Base-by-base conservation (phyloP, 2,888 invertebrate species). In the Chydorus sphaericus region DNA sequence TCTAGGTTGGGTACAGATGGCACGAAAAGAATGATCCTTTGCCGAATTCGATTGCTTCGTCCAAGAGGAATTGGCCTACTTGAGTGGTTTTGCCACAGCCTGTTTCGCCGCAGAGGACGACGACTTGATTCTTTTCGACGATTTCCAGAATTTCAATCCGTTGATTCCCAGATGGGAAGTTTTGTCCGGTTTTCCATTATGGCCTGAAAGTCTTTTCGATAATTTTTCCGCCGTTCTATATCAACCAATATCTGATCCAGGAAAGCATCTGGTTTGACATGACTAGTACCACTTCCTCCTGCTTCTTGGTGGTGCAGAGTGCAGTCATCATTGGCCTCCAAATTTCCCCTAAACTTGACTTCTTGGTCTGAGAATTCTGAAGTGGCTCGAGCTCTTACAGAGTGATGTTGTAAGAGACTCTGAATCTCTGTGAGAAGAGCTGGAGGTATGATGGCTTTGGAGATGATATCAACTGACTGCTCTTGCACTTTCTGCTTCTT, bases 51-150 rank as follows among this genome's bases (percentile, higher is more conserved):
- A n/a, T n/a, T n/a, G n/a, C n/a, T n/a, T n/a, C n/a, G n/a, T n/a
- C n/a, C n/a, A n/a, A n/a, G 64, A 96, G 81, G 64, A 87, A 82
- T 70, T 94, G 94, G 2, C 89, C 83, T 5, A 93, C 81, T 73
- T 91, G 91, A 2, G 93, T 94, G 6, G 92, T 93, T 73, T 94
- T 94, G 6, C 93, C 93, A 73, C 92, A 93, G 0, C 93, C 91
- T 68, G 68, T 67, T 50, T 37, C 48, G 29, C 39, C 50, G 29
- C 48, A 52, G 31, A 39, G 23, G 14, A 58, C 36, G 10, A 53
- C 59, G 54, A 56, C 59, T 57, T 33, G 30, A 37, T 55, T 55
- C 10, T 54, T 55, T 37, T 48, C 38, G 29, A 57, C 37, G n/a
- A 56, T 53, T 39, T 57, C 48, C 37, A 57, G 7, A 49, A 60